Evolutionary conservation across 2,888 invertebrate species (phyloP), one percentile per base, ranked within the genome.

Genomic region (Phoronis australis): DNA sequence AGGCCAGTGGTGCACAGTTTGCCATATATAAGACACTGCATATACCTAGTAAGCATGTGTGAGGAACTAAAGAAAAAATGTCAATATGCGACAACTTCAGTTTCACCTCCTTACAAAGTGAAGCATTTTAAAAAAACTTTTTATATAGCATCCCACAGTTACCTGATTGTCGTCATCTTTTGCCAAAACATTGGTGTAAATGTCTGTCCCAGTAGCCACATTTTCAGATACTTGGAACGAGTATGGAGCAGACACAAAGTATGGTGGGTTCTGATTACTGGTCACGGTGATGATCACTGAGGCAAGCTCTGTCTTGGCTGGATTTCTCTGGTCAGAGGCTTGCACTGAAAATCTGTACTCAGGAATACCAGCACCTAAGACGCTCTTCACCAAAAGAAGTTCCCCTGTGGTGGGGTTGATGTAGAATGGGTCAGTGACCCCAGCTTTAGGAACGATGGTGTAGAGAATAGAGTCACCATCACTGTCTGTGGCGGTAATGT

Each of bases 271-370:
- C 59, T 62, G 56, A 52, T 69, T 66, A n/a, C 62, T 39, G 27
- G 54, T 56, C 4, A 71, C 60, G 1, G 54, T 63, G 43, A 66
- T 63, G 42, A 59, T 55, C 9, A 60, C 65, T 23, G 57, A 47
- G 12, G 59, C 59, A 20, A 50, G 38, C 2, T 55, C 52, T 9
- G 47, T 56, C 39, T 55, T 52, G 37, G 39, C 58, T 18, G 71
- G 71, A 47, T 58, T 64, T 12, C 65, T 57, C 44, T 64, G 64
- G 59, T 71, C 71, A 45, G 60, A 61, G 20, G 68, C 69, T 39
- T 58, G 40, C 35, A 65, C 56, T 12, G 52, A 31, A 35, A 45
- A 31, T 31, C 9, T 12, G 15, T 31, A 31, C 9, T 12, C 35
- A 31, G 15, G 35, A 31, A 15, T 15, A 9, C 35, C 15, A 31